Conservation (phyloP, 37 sponge, comb jelly and placozoan genomes). For the Cliona cf. orientalis region DNA sequence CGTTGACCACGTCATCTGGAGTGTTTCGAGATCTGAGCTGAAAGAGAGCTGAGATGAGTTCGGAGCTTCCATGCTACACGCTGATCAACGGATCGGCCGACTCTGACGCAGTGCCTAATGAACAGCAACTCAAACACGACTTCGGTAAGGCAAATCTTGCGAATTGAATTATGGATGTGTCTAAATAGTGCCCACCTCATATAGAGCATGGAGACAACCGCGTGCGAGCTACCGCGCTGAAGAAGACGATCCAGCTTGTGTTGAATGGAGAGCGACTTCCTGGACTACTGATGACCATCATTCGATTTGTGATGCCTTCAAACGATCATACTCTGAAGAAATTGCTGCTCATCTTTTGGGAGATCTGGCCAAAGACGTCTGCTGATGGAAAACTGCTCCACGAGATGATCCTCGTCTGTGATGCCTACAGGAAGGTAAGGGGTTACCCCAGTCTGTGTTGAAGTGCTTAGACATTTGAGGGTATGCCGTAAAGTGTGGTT, state of each 20-base stretch:
- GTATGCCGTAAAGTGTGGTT: no score
- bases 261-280: constrained; percentile 95
- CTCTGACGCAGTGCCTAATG: constrained; percentile 77
- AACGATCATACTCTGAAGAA: constrained; percentile 98
- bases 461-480: background rate
- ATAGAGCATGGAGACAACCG: constrained; percentile 78
- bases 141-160: constrained; percentile 37
- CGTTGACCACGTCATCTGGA: no score
- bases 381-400: constrained; percentile 96
- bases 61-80: constrained; percentile 95
- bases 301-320: constrained; percentile 90
- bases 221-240: constrained; percentile 81
- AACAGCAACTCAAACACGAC: constrained; percentile 90
- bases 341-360: constrained; percentile 95
- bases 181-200: constrained; percentile 18
- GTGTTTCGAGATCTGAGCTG: no score
- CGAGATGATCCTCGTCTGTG: constrained; percentile 99
- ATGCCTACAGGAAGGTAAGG: constrained; percentile 93
- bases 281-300: constrained; percentile 94
- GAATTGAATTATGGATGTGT: no score
- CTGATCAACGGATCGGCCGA: constrained; percentile 79
- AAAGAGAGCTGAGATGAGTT: constrained; percentile 7
- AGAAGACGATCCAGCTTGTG: constrained; percentile 93
- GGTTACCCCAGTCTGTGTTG: background rate
- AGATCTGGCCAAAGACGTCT: constrained; percentile 96